Percentiles rank a stretch among this genome's conserved stretches.
phyloP scores from a whole-genome alignment of 2,113 vertebrate species.

The Riparia riparia region DNA sequence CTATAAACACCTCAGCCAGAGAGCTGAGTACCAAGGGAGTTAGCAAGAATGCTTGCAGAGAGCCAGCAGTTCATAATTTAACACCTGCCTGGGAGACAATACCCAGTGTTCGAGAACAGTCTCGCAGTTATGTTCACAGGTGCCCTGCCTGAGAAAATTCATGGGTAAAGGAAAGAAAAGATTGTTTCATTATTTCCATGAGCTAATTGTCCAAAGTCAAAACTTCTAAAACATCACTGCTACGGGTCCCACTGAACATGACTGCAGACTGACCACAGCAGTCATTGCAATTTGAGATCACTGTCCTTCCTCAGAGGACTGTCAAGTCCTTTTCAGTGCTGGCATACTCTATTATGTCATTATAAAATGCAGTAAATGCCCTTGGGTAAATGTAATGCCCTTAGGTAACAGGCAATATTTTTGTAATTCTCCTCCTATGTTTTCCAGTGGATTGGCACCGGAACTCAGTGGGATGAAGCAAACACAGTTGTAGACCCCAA shows the following conservation, averaged over 20 bases:
- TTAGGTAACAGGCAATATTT: background rate
- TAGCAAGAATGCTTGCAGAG: background rate
- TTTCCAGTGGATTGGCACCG: background rate
- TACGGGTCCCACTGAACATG: background rate
- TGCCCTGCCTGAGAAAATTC: background rate
- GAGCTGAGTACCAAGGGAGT: background rate
- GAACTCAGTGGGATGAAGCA: background rate
- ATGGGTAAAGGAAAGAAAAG: background rate
- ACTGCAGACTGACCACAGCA: background rate
- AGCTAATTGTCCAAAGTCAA: background rate
- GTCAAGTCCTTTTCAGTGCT: background rate
- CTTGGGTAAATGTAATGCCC: background rate
- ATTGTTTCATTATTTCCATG: background rate
- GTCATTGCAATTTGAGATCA: background rate
- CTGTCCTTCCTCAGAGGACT: background rate
- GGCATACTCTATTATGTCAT: background rate
- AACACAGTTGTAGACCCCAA: background rate
- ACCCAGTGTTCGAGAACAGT: background rate
- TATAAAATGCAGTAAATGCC: background rate
- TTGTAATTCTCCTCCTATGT: background rate
- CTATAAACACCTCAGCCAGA: background rate
- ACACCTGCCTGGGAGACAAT: background rate
- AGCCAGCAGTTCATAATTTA: background rate
- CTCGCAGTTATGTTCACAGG: background rate
- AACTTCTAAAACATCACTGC: background rate